Conservation (phyloP, 2,888 invertebrate genomes). For the Drosophila algonquin region DNA sequence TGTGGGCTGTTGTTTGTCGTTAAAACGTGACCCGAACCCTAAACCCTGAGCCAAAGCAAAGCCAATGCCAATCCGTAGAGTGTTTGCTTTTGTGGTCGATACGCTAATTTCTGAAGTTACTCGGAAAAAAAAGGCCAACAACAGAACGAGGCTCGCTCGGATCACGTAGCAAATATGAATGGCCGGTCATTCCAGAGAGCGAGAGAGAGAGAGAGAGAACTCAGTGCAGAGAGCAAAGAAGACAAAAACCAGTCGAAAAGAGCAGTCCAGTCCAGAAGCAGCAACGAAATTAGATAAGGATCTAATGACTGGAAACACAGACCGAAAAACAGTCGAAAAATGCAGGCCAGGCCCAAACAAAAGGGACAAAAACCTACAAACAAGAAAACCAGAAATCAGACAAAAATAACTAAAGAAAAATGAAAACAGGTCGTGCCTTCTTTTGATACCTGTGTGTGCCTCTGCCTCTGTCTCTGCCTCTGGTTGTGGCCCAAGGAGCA, state of each 20-base stretch:
- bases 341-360: conserved; percentile 40
- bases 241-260: conserved; percentile 47
- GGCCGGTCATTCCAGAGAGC: conserved; percentile 40
- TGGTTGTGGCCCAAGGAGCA: not conserved
- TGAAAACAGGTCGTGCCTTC: conserved; percentile 12
- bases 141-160: conserved; percentile 19
- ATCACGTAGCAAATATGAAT: conserved; percentile 72
- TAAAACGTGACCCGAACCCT: conserved; percentile 44
- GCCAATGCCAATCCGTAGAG: conserved; percentile 34
- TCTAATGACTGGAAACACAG: conserved; percentile 54
- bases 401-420: conserved; percentile 2
- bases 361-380: conserved; percentile 17
- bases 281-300: conserved; percentile 69
- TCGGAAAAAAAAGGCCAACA: conserved; percentile 59
- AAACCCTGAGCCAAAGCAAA: conserved; percentile 13
- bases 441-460: conserved; percentile 9
- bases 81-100: conserved; percentile 75
- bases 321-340: conserved; percentile 37
- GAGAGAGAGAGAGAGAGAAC: not conserved
- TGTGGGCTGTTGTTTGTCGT: conserved; percentile 21
- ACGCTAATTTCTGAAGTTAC: conserved; percentile 75
- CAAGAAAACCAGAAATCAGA: not conserved
- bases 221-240: conserved; percentile 7
- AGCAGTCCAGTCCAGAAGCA: conserved; percentile 22
- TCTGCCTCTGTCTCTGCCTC: not conserved